Evolutionary conservation across 2,888 invertebrate species (phyloP), one percentile per base, ranked within the genome.

Genomic region (Ormyrus thymus): DNA sequence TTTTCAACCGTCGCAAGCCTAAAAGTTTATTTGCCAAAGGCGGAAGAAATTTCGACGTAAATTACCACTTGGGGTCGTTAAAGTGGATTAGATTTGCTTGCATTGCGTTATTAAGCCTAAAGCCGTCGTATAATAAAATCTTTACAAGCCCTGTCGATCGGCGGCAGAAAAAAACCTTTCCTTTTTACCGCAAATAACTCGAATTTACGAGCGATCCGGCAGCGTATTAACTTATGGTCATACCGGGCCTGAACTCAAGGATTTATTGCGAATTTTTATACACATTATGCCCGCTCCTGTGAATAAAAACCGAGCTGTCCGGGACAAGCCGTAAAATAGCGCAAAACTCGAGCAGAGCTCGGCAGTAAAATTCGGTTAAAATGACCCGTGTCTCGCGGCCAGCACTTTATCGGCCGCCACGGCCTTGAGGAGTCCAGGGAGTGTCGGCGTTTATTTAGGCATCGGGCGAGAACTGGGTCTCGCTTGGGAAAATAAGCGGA

Each of bases 381-480:
- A 13, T 61, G 53, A 15, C 46, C 10, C 3, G 29, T 15, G 13
- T 15, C 62, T 62, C 7, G 29, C 15, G 48, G 46, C 29, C 43
- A 43, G 11, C 29, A 51, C 29, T 29, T 29, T 29, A 29, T 8
- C 29, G 43, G 50, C n/a, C 15, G 65, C 58, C 55, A 48, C 75
- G 75, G 68, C 68, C 68, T 76, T 76, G 76, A 62, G 69, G 62
- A 61, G 15, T 58, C 56, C 56, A 61, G 56, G 73, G 75, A 76
- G 75, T 76, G 75, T 55, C 68, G n/a, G 7, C 13, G 62, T 15
- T 51, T 29, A 15, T 50, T 66, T 59, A 53, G 29, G 64, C 43
- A 50, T 9, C 29, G 29, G 1, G 4, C 29, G 45, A 69, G 76
- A 72, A 72, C 66, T 72, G 66, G 77, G 72, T 72, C 77, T 77